phyloP scores from a whole-genome alignment of 2,113 vertebrate genomes.

The Fulmarus glacialis region DNA sequence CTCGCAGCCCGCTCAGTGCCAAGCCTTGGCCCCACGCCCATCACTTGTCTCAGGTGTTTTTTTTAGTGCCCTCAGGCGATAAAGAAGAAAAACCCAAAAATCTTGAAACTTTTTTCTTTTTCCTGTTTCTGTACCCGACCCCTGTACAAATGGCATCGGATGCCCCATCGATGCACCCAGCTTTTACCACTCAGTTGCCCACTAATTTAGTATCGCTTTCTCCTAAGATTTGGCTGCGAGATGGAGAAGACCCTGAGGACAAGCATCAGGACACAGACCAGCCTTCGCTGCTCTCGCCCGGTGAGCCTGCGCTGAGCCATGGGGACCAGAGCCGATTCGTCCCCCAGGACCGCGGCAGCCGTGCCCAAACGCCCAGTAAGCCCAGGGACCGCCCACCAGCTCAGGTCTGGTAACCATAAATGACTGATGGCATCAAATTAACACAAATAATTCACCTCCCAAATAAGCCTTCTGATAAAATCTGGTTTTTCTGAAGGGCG shows the following conservation, averaged over 20 bases:
- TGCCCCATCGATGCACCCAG: background rate
- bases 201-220: background rate
- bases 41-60: background rate
- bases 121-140: background rate
- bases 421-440: constrained; percentile 23
- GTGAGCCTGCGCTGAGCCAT: background rate
- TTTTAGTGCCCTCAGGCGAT: background rate
- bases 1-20: background rate
- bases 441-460: constrained; percentile 45
- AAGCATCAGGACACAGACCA: background rate
- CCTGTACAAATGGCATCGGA: background rate
- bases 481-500: constrained; percentile 30
- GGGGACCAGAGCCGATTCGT: background rate
- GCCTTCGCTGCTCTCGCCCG: background rate
- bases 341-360: background rate
- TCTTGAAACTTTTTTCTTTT: background rate
- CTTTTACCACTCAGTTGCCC: background rate
- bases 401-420: constrained; percentile 28
- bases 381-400: background rate
- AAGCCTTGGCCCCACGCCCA: accelerated
- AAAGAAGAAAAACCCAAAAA: background rate
- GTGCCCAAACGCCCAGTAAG: background rate
- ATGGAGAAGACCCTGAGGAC: background rate
- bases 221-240: background rate
- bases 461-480: constrained; percentile 57